Evolutionary conservation across 2,113 vertebrate species (phyloP).

Genomic region (Planiliza haematocheilus): DNA sequence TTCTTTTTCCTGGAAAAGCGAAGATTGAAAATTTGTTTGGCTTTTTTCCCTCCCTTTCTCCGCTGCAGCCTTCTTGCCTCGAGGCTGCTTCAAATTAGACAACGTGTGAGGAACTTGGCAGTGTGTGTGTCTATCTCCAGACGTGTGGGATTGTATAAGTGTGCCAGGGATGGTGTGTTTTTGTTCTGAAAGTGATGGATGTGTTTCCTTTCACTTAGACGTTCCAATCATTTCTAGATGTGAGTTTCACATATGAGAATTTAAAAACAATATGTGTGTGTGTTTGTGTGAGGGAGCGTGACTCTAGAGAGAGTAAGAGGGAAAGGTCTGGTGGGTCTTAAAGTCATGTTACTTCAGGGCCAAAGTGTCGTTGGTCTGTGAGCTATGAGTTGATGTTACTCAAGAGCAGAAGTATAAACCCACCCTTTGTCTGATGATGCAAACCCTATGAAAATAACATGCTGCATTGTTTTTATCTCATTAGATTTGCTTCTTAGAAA

Average conservation of each 20-base stretch:
- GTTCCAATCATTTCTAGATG: constrained; percentile 2
- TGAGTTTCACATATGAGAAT: not conserved
- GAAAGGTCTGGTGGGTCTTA: constrained; percentile 29
- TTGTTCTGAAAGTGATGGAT: constrained; percentile 40
- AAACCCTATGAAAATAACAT: constrained; percentile 43
- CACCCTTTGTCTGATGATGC: constrained; percentile 27
- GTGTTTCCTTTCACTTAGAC: not conserved
- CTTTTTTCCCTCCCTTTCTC: constrained; percentile 76
- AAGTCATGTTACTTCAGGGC: constrained; percentile 32
- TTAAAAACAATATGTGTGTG: not conserved
- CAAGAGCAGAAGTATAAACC: constrained; percentile 32
- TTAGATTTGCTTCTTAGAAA: not conserved
- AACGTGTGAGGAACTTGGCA: constrained; percentile 65
- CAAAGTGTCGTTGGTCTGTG: constrained; percentile 41
- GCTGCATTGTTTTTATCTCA: constrained; percentile 11
- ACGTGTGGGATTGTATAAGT: constrained; percentile 48
- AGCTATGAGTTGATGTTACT: constrained; percentile 54
- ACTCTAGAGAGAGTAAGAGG: not conserved
- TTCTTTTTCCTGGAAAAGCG: constrained; percentile 94
- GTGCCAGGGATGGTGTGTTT: constrained; percentile 30
- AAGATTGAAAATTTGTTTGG: constrained; percentile 88
- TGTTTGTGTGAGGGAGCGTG: not conserved
- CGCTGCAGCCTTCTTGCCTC: constrained; percentile 58
- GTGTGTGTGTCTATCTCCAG: constrained; percentile 39
- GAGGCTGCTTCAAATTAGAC: constrained; percentile 76